A percentile compares a stretch with the other conserved stretches of the same genome.
Evolutionary conservation across 2,797 vertebrate genomes (phyloP).

Genomic region (Smutsia temminckii): DNA sequence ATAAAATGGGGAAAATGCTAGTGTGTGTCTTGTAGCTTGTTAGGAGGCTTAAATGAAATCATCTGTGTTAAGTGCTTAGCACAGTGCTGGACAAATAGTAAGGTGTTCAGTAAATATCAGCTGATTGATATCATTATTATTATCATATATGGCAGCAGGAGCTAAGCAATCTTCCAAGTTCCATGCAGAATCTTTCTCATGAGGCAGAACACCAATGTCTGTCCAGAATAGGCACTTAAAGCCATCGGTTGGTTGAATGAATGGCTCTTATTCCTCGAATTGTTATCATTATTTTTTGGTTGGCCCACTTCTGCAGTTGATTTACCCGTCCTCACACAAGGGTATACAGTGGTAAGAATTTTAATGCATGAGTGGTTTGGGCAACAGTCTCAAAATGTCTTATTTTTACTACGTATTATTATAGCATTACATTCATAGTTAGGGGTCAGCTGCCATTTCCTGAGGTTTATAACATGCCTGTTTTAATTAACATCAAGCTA

Average conservation of each 20-base stretch:
- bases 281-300: constrained; percentile 47
- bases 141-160: not conserved
- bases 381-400: constrained; percentile 81
- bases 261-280: constrained; percentile 39
- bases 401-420: constrained; percentile 88
- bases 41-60: constrained; percentile 16
- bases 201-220: not conserved
- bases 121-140: not conserved
- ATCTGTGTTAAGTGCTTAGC: not conserved
- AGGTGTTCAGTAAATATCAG: not conserved
- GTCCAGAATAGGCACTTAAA: not conserved
- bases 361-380: constrained; percentile 81
- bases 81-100: not conserved
- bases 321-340: constrained; percentile 39
- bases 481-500: constrained; percentile 90
- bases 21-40: not conserved
- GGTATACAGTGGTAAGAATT: constrained; percentile 80
- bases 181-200: not conserved
- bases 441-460: constrained; percentile 90
- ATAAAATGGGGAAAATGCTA: not conserved
- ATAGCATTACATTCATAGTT: constrained; percentile 87
- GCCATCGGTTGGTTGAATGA: constrained; percentile 36
- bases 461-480: constrained; percentile 90
- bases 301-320: constrained; percentile 66
- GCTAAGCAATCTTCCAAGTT: not conserved